Evolutionary conservation across 2,797 vertebrate genomes (phyloP).

Genomic region (Pygocentrus nattereri): DNA sequence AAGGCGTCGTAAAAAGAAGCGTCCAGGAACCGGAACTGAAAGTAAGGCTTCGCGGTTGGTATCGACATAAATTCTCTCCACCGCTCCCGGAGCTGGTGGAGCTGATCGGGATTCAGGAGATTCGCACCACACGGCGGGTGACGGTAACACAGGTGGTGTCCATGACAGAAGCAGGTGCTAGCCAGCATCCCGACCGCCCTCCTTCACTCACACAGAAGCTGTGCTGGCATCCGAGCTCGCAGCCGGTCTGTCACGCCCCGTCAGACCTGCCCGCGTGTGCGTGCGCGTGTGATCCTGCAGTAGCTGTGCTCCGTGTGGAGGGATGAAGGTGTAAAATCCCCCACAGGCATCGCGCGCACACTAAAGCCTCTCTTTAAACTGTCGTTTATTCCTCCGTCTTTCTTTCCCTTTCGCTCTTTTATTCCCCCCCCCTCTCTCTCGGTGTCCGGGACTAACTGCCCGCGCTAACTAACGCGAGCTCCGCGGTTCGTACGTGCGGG

Average conservation of each 20-base stretch:
- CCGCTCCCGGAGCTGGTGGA: no score
- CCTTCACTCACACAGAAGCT: not conserved
- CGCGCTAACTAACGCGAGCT: constrained; percentile 24
- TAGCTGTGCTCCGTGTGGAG: not conserved
- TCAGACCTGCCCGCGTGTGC: not conserved
- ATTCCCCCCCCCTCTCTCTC: not conserved
- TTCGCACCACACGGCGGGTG: constrained; percentile 41
- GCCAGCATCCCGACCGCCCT: constrained; percentile 39
- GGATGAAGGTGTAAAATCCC: not conserved
- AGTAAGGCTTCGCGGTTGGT: no score
- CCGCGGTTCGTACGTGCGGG: constrained; percentile 20
- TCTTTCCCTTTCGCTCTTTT: not conserved
- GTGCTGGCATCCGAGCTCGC: not conserved
- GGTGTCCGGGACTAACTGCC: not conserved
- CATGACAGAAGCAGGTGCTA: constrained; percentile 60
- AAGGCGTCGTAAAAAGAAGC: no score
- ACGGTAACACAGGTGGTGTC: constrained; percentile 59
- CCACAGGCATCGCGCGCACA: constrained; percentile 20
- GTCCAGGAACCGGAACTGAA: no score
- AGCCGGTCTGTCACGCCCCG: not conserved
- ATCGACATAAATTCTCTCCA: no score
- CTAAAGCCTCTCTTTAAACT: constrained; percentile 22
- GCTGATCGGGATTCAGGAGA: constrained; percentile 51
- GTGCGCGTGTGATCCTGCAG: not conserved
- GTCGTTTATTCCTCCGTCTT: not conserved